Conservation (phyloP, 2,797 vertebrate genomes). For the Eulemur albifrons region DNA sequence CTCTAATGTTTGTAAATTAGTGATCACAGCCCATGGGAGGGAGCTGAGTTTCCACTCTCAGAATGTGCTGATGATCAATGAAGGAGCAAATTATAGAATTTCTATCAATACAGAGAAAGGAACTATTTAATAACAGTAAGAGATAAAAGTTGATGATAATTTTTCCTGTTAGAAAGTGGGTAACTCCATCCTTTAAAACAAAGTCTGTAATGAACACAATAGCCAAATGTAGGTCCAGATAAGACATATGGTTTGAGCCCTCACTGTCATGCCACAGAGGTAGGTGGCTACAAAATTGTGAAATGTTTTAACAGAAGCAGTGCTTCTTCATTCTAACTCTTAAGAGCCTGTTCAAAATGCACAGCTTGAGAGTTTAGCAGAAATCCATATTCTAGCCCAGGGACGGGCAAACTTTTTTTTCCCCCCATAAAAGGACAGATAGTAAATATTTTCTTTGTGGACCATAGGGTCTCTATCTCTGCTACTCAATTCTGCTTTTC, state of each 20-base stretch:
- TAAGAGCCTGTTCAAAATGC: neutral
- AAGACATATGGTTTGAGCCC: neutral
- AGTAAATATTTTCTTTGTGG: conserved; percentile 8
- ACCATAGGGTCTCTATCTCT: neutral
- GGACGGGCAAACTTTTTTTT: neutral
- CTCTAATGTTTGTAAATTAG: neutral
- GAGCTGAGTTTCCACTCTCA: neutral
- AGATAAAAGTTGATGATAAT: neutral
- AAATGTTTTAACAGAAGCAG: neutral
- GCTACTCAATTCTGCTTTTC: neutral
- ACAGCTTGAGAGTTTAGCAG: neutral
- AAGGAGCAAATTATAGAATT: neutral
- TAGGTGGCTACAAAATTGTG: neutral
- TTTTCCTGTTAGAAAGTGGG: neutral
- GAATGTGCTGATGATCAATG: neutral
- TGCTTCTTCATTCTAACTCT: neutral
- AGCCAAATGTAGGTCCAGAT: neutral
- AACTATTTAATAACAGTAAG: neutral
- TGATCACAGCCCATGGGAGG: too few species aligned
- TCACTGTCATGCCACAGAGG: neutral
- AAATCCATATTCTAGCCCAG: neutral
- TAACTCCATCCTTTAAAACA: neutral
- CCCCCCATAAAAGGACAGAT: neutral
- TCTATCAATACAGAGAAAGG: neutral
- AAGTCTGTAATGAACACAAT: neutral